Percentiles rank a stretch among this genome's conserved stretches.
phyloP scores from a whole-genome alignment of 2,113 vertebrate species.

The Rissa tridactyla region DNA sequence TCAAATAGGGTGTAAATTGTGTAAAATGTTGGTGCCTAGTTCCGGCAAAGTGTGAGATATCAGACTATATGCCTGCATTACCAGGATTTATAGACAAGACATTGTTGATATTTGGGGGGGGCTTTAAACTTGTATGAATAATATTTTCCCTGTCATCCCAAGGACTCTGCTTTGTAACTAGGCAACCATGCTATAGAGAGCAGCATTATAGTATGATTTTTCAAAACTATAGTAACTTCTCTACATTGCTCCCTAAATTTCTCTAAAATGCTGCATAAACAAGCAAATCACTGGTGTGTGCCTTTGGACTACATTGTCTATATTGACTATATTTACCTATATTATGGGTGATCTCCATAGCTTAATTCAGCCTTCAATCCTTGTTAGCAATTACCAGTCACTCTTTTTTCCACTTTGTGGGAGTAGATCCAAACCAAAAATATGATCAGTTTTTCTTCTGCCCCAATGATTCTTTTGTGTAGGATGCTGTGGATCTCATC shows the following conservation, averaged over 20 bases:
- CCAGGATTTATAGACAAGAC: not conserved
- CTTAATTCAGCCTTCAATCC: not conserved
- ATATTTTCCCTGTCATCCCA: not conserved
- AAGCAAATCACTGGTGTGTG: not conserved
- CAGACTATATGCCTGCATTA: not conserved
- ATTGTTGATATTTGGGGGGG: not conserved
- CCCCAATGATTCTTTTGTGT: not conserved
- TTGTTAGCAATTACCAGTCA: not conserved
- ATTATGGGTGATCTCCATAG: not conserved
- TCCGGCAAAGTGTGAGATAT: not conserved
- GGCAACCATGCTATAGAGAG: constrained; percentile 14
- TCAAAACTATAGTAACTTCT: not conserved
- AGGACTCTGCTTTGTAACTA: constrained; percentile 37
- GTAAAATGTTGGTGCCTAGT: not conserved
- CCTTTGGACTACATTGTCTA: not conserved
- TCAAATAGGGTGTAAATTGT: not conserved
- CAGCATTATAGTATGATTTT: not conserved
- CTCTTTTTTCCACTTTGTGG: not conserved
- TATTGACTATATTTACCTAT: not conserved
- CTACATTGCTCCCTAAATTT: not conserved
- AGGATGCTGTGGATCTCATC: not conserved
- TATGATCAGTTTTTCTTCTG: not conserved
- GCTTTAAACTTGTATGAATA: constrained; percentile 1
- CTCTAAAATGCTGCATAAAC: not conserved
- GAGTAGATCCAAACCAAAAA: not conserved